Base-by-base conservation (phyloP, 1,140 invertebrate species). In the Anagrus nilaparvatae region DNA sequence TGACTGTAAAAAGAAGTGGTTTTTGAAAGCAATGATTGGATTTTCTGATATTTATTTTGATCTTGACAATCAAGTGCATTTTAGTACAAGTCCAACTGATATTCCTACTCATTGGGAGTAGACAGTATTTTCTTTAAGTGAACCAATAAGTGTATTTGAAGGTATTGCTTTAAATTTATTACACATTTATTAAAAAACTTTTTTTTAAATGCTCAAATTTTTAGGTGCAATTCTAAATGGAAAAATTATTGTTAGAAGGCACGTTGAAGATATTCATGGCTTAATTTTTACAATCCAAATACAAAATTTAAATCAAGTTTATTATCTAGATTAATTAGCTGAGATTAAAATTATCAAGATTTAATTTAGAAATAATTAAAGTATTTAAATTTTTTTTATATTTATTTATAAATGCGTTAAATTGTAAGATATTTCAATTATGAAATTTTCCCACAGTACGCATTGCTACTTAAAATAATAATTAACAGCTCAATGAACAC, bases 51-150 rank as follows among this genome's bases (percentile, higher is more conserved):
- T 81, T n/a, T 80, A 79, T 51, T 92, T 92, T 60, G 83, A 89
- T 49, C 58, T 89, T 37, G 76, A 80, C 3, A 72, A 74, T 52
- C 61, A 71, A 18, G 67, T 85, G n/a, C 60, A 68, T 8, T 72
- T 90, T 31, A 80, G 77, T 40, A 89, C 86, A 49, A 82, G 79
- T 54, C 92, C 82, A 38, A 71, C 70, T 46, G 76, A 77, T 53
- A 72, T 73, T 46, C 71, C 74, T 34, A 98, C 94, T 7, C 94
- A 98, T 69, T 98, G 95, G 95, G 97, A 97, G 65, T 95, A 98
- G 66, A 96, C 93, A 2, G 78, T 95, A 7, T 94, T 99, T 60
- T 92, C 91, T 53, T 73, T 98, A 25, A 81, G 73, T 51, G 70
- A 84, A 55, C 77, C 82, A 50, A 74, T 81, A 54, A 54, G 63